Conservation (phyloP, 2,888 invertebrate species). For the Agonopterix alstromeriana region DNA sequence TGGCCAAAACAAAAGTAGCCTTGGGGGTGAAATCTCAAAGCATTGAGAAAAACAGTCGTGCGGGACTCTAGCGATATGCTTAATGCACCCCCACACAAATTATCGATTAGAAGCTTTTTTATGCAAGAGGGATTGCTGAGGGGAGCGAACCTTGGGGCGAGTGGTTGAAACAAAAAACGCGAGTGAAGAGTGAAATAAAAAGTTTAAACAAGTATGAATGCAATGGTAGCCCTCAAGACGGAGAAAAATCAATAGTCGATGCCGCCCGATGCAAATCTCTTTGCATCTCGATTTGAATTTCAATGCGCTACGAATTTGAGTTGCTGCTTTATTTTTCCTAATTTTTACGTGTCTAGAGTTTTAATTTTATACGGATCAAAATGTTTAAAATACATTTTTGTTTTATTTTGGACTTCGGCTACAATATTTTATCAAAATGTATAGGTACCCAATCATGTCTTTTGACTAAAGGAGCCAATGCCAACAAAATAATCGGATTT, state of each 20-base stretch:
- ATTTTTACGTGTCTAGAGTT: conserved; percentile 26
- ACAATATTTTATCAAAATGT: too few relatives aligned
- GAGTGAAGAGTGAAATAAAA: conserved; percentile 76
- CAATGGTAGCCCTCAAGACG: conserved; percentile 68
- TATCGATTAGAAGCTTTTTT: conserved; percentile 78
- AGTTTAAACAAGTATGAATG: conserved; percentile 74
- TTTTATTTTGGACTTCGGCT: too few relatives aligned
- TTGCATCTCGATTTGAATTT: conserved; percentile 70
- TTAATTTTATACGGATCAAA: background rate
- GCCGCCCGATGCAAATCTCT: conserved; percentile 68
- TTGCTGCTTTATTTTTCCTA: conserved; percentile 46
- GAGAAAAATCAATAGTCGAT: conserved; percentile 71
- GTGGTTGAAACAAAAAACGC: conserved; percentile 75
- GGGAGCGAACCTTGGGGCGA: conserved; percentile 65
- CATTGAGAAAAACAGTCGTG: conserved; percentile 69
- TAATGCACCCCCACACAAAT: conserved; percentile 78
- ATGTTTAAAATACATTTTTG: too few relatives aligned
- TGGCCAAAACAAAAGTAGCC: conserved; percentile 66
- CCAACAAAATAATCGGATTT: too few relatives aligned
- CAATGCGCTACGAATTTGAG: conserved; percentile 58
- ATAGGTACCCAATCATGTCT: too few relatives aligned
- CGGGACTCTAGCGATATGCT: conserved; percentile 69
- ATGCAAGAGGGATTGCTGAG: conserved; percentile 74
- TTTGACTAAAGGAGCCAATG: too few relatives aligned
- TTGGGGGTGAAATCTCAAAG: conserved; percentile 65